Evolutionary conservation across 2,797 vertebrate genomes (phyloP), one percentile per base, ranked within the genome.

Genomic region (Cynodonichthys magdalenae): DNA sequence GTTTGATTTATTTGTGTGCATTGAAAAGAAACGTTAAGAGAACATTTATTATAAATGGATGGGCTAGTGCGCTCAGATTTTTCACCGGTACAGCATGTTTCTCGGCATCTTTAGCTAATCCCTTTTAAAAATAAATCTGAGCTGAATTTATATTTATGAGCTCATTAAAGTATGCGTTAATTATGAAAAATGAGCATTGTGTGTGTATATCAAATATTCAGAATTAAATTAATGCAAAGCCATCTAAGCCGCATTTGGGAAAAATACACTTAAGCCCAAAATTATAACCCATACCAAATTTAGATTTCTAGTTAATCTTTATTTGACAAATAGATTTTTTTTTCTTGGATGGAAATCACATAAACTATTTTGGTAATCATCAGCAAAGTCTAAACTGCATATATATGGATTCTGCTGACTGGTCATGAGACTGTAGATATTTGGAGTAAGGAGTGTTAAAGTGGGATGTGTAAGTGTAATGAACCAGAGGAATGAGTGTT

Each of bases 171-270:
- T 1, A 3, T 36, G 17, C 48, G 5, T 27, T 55, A 28, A 59
- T 62, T 18, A 20, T 6, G 5, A 59, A 29, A 50, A 29, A 42
- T 20, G 1, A 15, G 15, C 36, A 48, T 44, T 49, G 19, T 31
- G 19, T 46, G 57, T 36, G 34, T 9, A 24, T 2, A 36, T 20
- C 28, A 58, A 5, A 0, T 9, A 18, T 47, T 45, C 2, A 18
- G 36, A 31, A 65, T 55, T 29, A 18, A 59, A 39, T 53, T 0
- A 60, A 55, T 20, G 17, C 15, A 53, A 53, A 47, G 15, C 45
- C 18, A 39, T 20, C 45, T 39, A 47, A 19, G 4, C 45, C 18
- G 15, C 19, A 19, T 47, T 45, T 45, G 15, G n/a, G 27, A 18
- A 15, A 46, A 20, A 59, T 14, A 9, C 11, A 31, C 14, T 31